Conservation (phyloP, 1,140 invertebrate genomes). For the Listronotus bonariensis region DNA sequence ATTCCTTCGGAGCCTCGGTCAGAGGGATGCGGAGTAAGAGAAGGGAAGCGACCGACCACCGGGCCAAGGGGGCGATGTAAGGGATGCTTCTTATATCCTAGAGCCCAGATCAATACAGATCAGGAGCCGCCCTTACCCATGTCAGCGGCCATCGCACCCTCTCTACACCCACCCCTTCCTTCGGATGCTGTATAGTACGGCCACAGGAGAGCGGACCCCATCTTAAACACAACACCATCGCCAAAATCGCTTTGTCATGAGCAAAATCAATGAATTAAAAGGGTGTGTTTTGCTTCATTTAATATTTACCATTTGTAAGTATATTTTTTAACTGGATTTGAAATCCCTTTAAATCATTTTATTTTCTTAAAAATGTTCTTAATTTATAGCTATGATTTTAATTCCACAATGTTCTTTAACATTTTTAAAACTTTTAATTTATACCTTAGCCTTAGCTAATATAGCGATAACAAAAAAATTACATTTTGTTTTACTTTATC, state of each 20-base stretch:
- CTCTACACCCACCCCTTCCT: slow-evolving; percentile 33
- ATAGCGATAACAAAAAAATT: too few species aligned
- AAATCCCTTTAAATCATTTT: too few species aligned
- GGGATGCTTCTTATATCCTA: slow-evolving; percentile 56
- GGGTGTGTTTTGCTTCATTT: background rate
- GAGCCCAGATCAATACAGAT: slow-evolving; percentile 55
- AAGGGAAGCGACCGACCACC: slow-evolving; percentile 5
- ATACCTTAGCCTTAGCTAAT: too few species aligned
- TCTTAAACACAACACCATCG: slow-evolving; percentile 36
- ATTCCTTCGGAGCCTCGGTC: slow-evolving; percentile 23
- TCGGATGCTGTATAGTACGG: slow-evolving; percentile 23
- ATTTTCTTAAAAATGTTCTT: too few species aligned
- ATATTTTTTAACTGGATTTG: too few species aligned
- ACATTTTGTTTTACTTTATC: too few species aligned
- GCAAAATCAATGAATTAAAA: slow-evolving; percentile 18
- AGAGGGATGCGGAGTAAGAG: slow-evolving; percentile 13
- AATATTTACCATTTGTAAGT: too few species aligned
- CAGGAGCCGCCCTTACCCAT: slow-evolving; percentile 54
- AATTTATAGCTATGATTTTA: too few species aligned
- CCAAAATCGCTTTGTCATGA: slow-evolving; percentile 25
- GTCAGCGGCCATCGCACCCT: slow-evolving; percentile 55
- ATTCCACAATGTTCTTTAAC: too few species aligned
- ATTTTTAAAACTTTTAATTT: too few species aligned
- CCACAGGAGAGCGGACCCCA: slow-evolving; percentile 27
- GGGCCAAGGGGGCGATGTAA: slow-evolving; percentile 48